A percentile compares a stretch with the other conserved stretches of the same genome.
phyloP scores from a whole-genome alignment of 2,888 invertebrate species.

The Oscheius sp. region DNA sequence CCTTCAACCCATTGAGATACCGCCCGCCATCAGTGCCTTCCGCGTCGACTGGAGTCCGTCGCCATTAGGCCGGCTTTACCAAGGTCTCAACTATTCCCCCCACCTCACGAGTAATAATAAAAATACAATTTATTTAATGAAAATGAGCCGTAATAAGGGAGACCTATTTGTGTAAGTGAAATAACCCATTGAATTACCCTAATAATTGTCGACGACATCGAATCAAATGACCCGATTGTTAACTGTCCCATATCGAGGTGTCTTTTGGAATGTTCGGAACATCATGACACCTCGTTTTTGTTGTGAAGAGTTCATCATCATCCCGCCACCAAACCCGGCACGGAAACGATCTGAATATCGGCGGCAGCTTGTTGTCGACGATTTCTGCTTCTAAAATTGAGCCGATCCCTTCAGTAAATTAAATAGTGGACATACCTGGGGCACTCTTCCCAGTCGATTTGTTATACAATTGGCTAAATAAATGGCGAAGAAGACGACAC shows the following conservation, averaged over 20 bases:
- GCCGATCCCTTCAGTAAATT: too few species aligned
- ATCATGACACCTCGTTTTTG: conserved; percentile 58
- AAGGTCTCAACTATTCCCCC: conserved; percentile 12
- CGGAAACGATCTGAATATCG: conserved; percentile 49
- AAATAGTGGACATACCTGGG: neutral
- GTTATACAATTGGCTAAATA: conserved; percentile 59
- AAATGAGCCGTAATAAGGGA: neutral
- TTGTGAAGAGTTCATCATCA: conserved; percentile 54
- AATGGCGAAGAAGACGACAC: conserved; percentile 48
- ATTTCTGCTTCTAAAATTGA: conserved; percentile 42
- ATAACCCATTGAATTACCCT: conserved; percentile 7
- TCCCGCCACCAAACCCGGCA: conserved; percentile 59
- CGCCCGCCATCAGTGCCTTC: conserved; percentile 55
- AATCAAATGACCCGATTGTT: conserved; percentile 34
- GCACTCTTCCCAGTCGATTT: conserved; percentile 43
- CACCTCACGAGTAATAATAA: conserved; percentile 16
- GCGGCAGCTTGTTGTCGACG: conserved; percentile 40
- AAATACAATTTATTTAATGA: neutral
- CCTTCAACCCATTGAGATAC: conserved; percentile 69
- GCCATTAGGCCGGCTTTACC: conserved; percentile 2
- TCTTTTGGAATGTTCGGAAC: conserved; percentile 56
- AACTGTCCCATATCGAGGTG: conserved; percentile 41
- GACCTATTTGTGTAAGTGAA: conserved; percentile 19
- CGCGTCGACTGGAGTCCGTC: conserved; percentile 50
- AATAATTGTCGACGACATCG: neutral